Conservation (phyloP, 2,113 vertebrate genomes). For the Entosphenus tridentatus region DNA sequence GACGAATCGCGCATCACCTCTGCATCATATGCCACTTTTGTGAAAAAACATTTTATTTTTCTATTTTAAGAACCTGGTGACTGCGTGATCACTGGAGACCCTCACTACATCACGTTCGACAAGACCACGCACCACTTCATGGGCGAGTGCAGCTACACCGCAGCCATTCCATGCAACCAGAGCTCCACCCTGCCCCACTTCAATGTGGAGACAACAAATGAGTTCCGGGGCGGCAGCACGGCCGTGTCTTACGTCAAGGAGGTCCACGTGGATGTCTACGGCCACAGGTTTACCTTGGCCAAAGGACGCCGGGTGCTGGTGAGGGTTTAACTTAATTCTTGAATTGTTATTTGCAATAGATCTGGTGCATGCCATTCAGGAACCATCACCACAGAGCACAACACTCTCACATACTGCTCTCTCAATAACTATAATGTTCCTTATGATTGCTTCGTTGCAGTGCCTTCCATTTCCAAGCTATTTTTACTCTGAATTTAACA, state of each 20-base stretch:
- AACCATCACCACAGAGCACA: too few relatives aligned
- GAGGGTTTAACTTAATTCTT: slow-evolving; percentile 9
- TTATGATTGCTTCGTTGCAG: too few relatives aligned
- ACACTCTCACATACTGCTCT: too few relatives aligned
- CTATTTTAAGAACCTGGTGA: slow-evolving; percentile 29
- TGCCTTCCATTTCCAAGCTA: too few relatives aligned
- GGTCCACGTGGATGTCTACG: slow-evolving; percentile 12
- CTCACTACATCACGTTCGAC: slow-evolving; percentile 17
- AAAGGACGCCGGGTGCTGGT: slow-evolving; percentile 35
- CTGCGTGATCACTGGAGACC: slow-evolving; percentile 13
- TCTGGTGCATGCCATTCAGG: too few relatives aligned
- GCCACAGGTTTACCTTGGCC: slow-evolving; percentile 18
- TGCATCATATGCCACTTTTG: background rate
- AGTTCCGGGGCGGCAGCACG: slow-evolving; percentile 13
- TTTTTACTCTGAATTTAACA: too few relatives aligned
- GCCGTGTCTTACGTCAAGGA: slow-evolving; percentile 15
- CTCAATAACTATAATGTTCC: too few relatives aligned
- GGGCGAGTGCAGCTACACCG: slow-evolving; percentile 16
- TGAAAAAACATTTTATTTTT: background rate
- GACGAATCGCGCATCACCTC: background rate
- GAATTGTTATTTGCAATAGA: too few relatives aligned
- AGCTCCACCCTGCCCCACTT: slow-evolving; percentile 14
- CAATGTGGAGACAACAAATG: slow-evolving; percentile 17
- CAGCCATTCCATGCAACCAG: slow-evolving; percentile 12
- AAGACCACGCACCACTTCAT: slow-evolving; percentile 16